These are phyloP conservation scores for Netta rufina DNA, from an alignment of 2,797 vertebrate genomes.

Conservation along the genomic window DNA sequence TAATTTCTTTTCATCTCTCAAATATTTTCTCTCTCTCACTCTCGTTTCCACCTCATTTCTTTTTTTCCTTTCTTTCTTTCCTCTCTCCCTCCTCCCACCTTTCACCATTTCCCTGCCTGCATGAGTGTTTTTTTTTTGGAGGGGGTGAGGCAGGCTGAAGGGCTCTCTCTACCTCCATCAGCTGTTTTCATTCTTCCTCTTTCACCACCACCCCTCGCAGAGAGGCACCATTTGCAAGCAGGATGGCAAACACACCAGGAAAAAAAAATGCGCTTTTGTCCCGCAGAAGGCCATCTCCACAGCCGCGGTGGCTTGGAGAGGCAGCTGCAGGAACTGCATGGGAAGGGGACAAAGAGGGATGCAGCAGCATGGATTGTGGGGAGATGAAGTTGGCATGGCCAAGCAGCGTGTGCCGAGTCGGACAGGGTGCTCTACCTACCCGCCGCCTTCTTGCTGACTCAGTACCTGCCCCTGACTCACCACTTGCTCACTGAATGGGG, in stretches of 20 bases:
- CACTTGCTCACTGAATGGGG: constrained; percentile 62
- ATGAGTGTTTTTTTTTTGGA: not conserved
- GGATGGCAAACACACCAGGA: not conserved
- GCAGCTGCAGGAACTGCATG: not conserved
- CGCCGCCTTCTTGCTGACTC: constrained; percentile 69
- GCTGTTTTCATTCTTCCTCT: not conserved
- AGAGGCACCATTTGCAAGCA: not conserved
- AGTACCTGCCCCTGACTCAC: constrained; percentile 65
- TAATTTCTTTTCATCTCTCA: constrained; percentile 79
- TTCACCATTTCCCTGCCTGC: not conserved
- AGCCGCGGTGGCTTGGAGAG: not conserved
- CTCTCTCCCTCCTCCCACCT: not conserved
- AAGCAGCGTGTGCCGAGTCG: not conserved
- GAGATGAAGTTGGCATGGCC: not conserved
- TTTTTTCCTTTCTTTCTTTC: constrained; percentile 12
- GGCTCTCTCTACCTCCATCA: not conserved
- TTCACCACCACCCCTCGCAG: not conserved
- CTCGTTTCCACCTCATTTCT: constrained; percentile 32
- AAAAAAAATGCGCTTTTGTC: not conserved
- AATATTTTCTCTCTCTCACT: constrained; percentile 71
- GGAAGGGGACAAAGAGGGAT: not conserved
- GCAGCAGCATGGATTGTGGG: not conserved
- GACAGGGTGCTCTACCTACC: constrained; percentile 25
- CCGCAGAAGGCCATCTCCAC: not conserved
- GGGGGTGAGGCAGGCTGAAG: not conserved